Conservation (phyloP, 2,797 vertebrate genomes). For the Tadarida brasiliensis region DNA sequence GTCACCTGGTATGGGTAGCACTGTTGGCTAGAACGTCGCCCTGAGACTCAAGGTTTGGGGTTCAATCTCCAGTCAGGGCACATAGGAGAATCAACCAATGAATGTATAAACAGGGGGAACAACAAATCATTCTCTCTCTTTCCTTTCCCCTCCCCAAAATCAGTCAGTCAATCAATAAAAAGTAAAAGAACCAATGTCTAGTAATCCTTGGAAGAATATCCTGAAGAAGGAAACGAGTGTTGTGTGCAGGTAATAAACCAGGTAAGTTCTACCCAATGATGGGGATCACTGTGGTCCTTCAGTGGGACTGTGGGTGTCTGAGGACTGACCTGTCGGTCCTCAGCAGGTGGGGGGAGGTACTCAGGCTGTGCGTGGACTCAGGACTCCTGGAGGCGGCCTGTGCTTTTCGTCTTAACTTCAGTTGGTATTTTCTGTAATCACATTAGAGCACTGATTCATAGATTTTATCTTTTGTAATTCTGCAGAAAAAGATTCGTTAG, state of each 20-base stretch:
- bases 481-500: too few relatives aligned
- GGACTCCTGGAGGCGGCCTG: neutral
- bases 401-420: neutral
- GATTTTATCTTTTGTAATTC: too few relatives aligned
- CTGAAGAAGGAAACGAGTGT: neutral
- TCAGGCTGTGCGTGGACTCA: neutral
- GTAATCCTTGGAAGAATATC: neutral
- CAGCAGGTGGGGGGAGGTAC: neutral
- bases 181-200: neutral
- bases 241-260: neutral
- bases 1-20: neutral
- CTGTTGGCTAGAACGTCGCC: neutral
- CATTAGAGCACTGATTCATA: too few relatives aligned
- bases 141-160: too few relatives aligned
- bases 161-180: neutral
- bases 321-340: neutral
- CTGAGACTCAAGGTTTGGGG: neutral
- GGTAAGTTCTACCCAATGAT: neutral
- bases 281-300: neutral
- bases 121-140: too few relatives aligned
- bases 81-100: neutral
- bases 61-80: neutral
- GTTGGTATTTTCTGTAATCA: constrained; percentile 47
- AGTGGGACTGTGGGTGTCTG: neutral
- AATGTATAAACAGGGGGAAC: neutral